These are phyloP conservation scores for Leptobrachium ailaonicum DNA, from an alignment of 2,113 vertebrate species.

Conservation along the genomic window DNA sequence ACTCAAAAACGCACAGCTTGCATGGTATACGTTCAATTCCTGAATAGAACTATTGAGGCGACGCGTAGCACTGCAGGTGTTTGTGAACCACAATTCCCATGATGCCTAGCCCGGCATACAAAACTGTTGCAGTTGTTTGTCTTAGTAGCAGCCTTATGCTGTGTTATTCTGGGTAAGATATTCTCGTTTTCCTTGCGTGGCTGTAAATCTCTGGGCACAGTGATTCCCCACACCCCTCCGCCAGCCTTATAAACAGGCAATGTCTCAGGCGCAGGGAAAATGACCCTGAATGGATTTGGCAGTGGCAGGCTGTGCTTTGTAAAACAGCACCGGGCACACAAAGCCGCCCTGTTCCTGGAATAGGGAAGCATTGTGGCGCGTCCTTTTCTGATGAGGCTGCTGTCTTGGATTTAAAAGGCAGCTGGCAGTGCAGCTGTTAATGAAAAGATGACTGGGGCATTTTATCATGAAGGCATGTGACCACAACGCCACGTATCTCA, in stretches of 20 bases:
- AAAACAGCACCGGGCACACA: slow-evolving; percentile 15
- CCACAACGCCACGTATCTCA: no score
- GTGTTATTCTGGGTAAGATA: no score
- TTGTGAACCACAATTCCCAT: no score
- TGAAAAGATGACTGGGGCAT: background rate
- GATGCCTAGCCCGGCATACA: no score
- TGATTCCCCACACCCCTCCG: background rate
- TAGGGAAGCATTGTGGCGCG: slow-evolving; percentile 25
- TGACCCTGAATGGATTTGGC: slow-evolving; percentile 23
- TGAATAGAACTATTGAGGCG: no score
- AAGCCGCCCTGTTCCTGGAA: slow-evolving; percentile 28
- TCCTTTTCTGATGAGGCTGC: slow-evolving; percentile 7
- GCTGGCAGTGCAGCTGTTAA: slow-evolving; percentile 42
- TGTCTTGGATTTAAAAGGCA: slow-evolving; percentile 24
- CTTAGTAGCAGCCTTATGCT: no score
- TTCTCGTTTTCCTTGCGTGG: background rate
- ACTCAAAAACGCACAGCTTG: no score
- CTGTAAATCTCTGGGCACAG: background rate
- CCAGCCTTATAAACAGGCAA: slow-evolving; percentile 15
- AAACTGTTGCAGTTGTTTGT: no score
- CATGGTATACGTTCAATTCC: no score
- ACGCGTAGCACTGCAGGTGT: no score
- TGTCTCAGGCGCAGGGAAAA: slow-evolving; percentile 5
- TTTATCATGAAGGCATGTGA: no score
- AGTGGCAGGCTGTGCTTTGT: slow-evolving; percentile 9